phyloP scores from a whole-genome alignment of 2,888 invertebrate genomes.

The Dascillus cervinus region DNA sequence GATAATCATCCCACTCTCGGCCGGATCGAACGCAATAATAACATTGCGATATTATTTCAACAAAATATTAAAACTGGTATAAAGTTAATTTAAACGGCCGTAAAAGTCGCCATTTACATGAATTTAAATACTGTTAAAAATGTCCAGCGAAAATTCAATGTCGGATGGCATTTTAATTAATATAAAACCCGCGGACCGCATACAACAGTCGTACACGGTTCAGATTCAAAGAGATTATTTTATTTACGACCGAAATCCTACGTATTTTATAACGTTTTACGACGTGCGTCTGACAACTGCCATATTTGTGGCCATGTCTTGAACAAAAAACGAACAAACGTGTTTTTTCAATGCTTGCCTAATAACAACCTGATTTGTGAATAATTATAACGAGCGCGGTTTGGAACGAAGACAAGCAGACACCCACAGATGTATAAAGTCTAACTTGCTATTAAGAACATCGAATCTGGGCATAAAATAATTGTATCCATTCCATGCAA shows the following conservation, averaged over 20 bases:
- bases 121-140: constrained; percentile 15
- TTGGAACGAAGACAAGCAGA: too few relatives aligned
- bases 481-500: constrained; percentile 36
- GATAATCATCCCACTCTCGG: too few relatives aligned
- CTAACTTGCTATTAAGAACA: constrained; percentile 8
- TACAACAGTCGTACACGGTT: background rate
- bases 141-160: constrained; percentile 11
- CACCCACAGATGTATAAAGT: too few relatives aligned
- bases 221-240: background rate
- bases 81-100: constrained; percentile 18
- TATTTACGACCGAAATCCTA: background rate
- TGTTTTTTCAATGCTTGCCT: too few relatives aligned
- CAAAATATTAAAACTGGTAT: constrained; percentile 18
- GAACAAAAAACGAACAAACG: too few relatives aligned
- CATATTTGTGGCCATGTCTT: too few relatives aligned
- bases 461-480: constrained; percentile 32
- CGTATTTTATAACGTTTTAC: background rate
- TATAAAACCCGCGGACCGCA: constrained; percentile 2
- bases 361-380: too few relatives aligned
- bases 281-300: background rate
- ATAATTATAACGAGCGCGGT: too few relatives aligned
- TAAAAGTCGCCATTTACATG: constrained; percentile 21
- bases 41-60: constrained; percentile 16
- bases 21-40: constrained; percentile 8
- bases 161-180: constrained; percentile 26